Conservation (phyloP, 2,888 invertebrate species). For the Heliconius aoede region DNA sequence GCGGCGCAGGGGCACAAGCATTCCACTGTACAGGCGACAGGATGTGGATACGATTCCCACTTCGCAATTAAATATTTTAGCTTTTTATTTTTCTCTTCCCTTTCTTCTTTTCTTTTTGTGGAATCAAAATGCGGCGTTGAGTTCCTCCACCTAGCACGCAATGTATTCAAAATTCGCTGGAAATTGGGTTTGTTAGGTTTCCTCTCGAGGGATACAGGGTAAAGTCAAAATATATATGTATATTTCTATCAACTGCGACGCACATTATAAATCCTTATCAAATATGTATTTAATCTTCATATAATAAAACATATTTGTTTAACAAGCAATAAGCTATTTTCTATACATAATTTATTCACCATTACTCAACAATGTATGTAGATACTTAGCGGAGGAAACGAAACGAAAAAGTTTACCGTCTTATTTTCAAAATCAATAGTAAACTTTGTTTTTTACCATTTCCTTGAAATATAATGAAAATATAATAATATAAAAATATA, state of each 20-base stretch:
- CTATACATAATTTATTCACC: constrained; percentile 3
- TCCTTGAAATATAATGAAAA: neutral
- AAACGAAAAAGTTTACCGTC: neutral
- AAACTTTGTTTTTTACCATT: constrained; percentile 6
- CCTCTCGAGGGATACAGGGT: too few species aligned
- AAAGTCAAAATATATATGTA: neutral
- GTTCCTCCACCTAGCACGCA: too few species aligned
- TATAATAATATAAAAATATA: constrained; percentile 3
- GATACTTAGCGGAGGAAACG: neutral
- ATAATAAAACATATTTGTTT: neutral
- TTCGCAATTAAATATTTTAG: too few species aligned
- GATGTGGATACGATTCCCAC: too few species aligned
- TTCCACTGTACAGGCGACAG: too few species aligned
- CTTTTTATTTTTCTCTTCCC: too few species aligned
- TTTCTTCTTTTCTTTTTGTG: too few species aligned
- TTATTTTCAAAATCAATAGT: neutral
- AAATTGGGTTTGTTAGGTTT: too few species aligned
- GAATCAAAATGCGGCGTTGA: too few species aligned
- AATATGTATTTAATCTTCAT: neutral
- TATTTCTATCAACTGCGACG: neutral
- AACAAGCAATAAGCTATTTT: constrained; percentile 1
- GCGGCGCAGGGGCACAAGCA: too few species aligned
- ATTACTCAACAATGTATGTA: neutral
- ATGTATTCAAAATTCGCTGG: too few species aligned
- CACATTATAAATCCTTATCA: neutral